Base-by-base conservation (phyloP, 2,113 vertebrate species). In the Chroicocephalus ridibundus region DNA sequence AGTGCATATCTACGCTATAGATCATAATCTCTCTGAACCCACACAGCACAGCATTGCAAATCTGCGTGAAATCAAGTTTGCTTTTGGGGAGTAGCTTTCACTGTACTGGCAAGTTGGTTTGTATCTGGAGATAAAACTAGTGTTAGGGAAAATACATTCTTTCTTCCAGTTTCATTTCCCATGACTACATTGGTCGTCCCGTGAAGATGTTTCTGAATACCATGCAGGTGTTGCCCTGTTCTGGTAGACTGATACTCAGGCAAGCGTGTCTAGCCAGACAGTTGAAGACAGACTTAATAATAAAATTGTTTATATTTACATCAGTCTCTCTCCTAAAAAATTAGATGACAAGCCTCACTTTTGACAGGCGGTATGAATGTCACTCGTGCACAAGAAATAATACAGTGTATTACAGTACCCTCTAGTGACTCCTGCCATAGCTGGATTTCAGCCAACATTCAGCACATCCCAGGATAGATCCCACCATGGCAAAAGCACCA, bases 401-500 rank as follows among this genome's bases (percentile, higher is more conserved):
- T 83, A 70, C 22, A 31, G 64, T 92, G 93, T 96, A 93, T 90
- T 90, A 96, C 85, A 95, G 94, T 95, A 93, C 96, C 94, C 96
- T 97, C 92, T 97, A 96, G 96, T 94, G 96, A 97, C 88, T 95
- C 79, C 82, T 80, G 25, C 54, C 76, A 62, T 81, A 62, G 79
- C 92, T 94, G 64, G 71, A 69, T 64, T 90, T 86, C 79, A 90
- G 69, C 52, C 47, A 44, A 19, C 2, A 5, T 49, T 58, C 68
- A 61, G 86, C 29, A 86, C 20, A n/a, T 62, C 38, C 69, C 47
- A 55, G 46, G 54, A 79, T n/a, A 64, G 71, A 88, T 62, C 75
- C 84, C 79, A 75, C 44, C 70, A 26, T 13, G 36, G 36, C 64
- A 70, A 66, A 94, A 81, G 34, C 3, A 3, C 31, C 86, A 13